These are phyloP conservation scores for Carettochelys insculpta DNA, from an alignment of 2,113 vertebrate species.

Conservation along the genomic window DNA sequence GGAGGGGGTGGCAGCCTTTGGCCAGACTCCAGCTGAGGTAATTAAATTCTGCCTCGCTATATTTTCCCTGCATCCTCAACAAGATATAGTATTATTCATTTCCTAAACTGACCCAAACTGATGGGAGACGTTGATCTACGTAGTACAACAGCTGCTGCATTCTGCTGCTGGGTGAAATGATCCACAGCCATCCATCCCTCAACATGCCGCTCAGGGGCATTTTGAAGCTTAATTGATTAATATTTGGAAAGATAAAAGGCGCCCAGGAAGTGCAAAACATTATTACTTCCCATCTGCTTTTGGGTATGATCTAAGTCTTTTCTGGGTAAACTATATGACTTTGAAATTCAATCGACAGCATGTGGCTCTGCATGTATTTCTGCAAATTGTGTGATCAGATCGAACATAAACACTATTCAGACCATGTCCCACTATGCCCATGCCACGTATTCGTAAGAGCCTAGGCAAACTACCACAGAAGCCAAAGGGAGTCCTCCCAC, in stretches of 20 bases:
- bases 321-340: neutral
- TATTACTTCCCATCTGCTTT: conserved; percentile 23
- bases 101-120: conserved; percentile 46
- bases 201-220: neutral
- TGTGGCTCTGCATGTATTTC: neutral
- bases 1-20: neutral
- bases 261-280: conserved; percentile 15
- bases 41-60: conserved; percentile 49
- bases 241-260: conserved; percentile 51
- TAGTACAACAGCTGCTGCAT: neutral
- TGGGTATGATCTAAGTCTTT: neutral
- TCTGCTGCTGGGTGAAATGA: neutral
- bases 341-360: conserved; percentile 3
- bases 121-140: neutral
- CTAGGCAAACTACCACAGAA: neutral
- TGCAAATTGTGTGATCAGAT: neutral
- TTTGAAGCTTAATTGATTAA: conserved; percentile 57
- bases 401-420: neutral
- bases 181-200: neutral
- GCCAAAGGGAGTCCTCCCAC: neutral
- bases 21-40: conserved; percentile 29
- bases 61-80: conserved; percentile 5
- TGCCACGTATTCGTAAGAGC: neutral
- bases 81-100: conserved; percentile 42
- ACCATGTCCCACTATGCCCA: neutral